Evolutionary conservation across 2,797 vertebrate species (phyloP).

Genomic region (Spinibarbus caldwelli): DNA sequence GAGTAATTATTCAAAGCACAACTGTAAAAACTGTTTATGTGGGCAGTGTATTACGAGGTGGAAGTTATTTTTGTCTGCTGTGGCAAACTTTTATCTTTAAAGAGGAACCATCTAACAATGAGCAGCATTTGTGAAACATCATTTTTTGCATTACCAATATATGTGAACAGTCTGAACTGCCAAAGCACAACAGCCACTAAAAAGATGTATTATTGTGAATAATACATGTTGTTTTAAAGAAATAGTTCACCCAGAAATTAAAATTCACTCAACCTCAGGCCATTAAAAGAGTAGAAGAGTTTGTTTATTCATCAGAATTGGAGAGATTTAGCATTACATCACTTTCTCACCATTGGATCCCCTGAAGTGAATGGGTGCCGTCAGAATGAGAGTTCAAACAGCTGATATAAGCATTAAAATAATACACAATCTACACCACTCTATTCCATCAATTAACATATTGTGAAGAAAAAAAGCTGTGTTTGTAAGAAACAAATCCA

Average conservation of each 20-base stretch:
- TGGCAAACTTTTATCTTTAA: not conserved
- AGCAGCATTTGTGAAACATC: not conserved
- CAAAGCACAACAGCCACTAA: constrained; percentile 2
- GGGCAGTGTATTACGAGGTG: not conserved
- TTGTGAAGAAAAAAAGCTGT: too few species aligned
- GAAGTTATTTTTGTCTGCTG: not conserved
- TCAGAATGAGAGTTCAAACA: not conserved
- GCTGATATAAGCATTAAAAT: not conserved
- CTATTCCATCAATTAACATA: too few species aligned
- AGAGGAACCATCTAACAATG: too few species aligned
- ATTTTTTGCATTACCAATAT: not conserved
- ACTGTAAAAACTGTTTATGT: not conserved
- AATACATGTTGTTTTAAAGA: not conserved
- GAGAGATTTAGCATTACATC: not conserved
- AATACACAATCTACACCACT: too few species aligned
- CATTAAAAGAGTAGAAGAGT: not conserved
- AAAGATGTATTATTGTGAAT: not conserved
- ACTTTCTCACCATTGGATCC: not conserved
- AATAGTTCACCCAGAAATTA: not conserved
- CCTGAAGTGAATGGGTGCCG: not conserved
- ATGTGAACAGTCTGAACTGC: not conserved
- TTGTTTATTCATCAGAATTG: not conserved
- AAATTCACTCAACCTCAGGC: not conserved
- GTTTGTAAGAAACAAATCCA: too few species aligned
- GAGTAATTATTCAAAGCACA: not conserved